Base-by-base conservation (phyloP, 2,888 invertebrate species). In the Ischnus inquisitorius region DNA sequence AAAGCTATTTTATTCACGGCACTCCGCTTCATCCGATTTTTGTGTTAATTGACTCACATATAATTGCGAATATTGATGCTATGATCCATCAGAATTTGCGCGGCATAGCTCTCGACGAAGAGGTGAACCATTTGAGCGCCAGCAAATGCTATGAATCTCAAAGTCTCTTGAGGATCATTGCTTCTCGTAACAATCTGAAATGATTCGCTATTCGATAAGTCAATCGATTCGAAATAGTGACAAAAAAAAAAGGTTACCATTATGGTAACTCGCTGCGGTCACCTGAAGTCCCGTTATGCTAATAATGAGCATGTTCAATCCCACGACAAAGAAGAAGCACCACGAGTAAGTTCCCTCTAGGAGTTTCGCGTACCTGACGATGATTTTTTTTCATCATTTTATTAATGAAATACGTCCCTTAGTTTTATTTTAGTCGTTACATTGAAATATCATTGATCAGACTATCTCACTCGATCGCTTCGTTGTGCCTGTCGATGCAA, bases 401-500 rank as follows among this genome's bases (percentile, higher is more conserved):
- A 34, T 34, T 34, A 34, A 34, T 34, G n/a, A n/a, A 34, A 34
- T 34, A 34, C 34, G 8, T n/a, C n/a, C n/a, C n/a, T n/a, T n/a
- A n/a, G n/a, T n/a, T n/a, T n/a, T n/a, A n/a, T n/a, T n/a, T 34
- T 34, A 34, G 4, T 34, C 6, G 34, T 34, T 34, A 6, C 5
- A 34, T 8, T 34, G 6, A 34, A 34, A 34, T 34, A 34, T 34
- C 34, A 34, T 34, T 34, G 5, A 34, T 34, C 34, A 34, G 34
- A 57, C 46, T 34, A 54, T 69, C 54, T 79, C 25, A 80, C 79
- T 80, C 67, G n/a, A 80, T 80, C 12, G 79, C 79, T 22, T 67
- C 67, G 46, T 80, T 74, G 64, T 80, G 79, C 3, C 74, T 39
- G n/a, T 74, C 22, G 65, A 80, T 74, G n/a, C 79, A 80, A 43